Percentiles rank a stretch among this genome's conserved stretches.
Conservation (phyloP, 2,797 vertebrate species). For the Phyllotis vaccarum region DNA sequence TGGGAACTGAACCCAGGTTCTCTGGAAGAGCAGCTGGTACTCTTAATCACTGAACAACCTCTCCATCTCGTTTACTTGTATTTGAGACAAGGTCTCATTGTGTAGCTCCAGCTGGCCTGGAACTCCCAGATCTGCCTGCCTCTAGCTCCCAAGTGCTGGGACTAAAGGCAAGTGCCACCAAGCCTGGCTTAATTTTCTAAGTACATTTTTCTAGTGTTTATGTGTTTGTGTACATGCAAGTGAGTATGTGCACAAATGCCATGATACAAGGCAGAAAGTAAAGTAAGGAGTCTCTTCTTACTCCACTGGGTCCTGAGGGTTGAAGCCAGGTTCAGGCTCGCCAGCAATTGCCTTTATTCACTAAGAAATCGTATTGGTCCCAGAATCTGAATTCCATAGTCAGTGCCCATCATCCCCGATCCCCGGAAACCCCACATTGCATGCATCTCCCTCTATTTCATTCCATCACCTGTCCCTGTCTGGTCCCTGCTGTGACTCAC, state of each 20-base stretch:
- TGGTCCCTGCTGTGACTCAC: constrained; percentile 77
- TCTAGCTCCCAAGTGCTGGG: background rate
- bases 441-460: background rate
- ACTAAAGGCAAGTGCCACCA: background rate
- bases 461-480: background rate
- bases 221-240: background rate
- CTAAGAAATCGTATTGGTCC: background rate
- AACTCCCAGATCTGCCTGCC: background rate
- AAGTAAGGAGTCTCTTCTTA: background rate
- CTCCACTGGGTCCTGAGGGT: too few relatives aligned
- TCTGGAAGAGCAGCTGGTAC: too few relatives aligned
- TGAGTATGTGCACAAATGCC: background rate
- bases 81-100: too few relatives aligned
- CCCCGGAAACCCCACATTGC: background rate
- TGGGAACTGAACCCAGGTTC: too few relatives aligned
- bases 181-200: background rate
- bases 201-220: background rate
- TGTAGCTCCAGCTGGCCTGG: background rate
- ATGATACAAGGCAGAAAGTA: background rate
- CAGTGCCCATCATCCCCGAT: background rate
- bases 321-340: background rate
- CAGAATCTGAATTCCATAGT: background rate
- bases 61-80: too few relatives aligned
- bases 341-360: background rate
- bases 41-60: too few relatives aligned